phyloP scores from a whole-genome alignment of 2,888 invertebrate species.

The Podabrus alpinus region DNA sequence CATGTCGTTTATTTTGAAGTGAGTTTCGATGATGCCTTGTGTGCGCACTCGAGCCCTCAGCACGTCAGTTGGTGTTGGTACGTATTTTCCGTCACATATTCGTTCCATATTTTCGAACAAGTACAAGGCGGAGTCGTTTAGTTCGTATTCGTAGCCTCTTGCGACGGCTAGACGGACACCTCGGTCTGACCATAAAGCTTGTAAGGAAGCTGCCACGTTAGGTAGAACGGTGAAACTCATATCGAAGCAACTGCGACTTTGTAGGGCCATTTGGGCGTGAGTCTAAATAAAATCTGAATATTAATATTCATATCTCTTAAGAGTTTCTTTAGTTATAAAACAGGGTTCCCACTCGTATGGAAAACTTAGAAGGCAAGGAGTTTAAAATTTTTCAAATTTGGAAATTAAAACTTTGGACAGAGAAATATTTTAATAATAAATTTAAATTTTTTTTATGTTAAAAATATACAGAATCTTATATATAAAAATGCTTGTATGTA shows the following conservation, averaged over 20 bases:
- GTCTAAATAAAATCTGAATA: slow-evolving; percentile 42
- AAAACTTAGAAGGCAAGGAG: too few relatives aligned
- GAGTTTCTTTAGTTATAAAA: too few relatives aligned
- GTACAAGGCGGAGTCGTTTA: slow-evolving; percentile 69
- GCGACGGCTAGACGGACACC: slow-evolving; percentile 66
- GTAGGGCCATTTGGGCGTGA: slow-evolving; percentile 59
- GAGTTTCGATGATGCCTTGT: slow-evolving; percentile 69
- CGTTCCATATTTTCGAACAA: slow-evolving; percentile 71
- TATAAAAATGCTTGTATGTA: too few relatives aligned
- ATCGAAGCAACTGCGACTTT: slow-evolving; percentile 60
- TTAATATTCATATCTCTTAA: too few relatives aligned
- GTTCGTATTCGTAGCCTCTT: slow-evolving; percentile 69
- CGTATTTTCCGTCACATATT: slow-evolving; percentile 65
- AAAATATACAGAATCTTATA: too few relatives aligned
- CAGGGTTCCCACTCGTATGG: too few relatives aligned
- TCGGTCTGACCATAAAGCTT: slow-evolving; percentile 65
- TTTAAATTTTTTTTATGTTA: too few relatives aligned
- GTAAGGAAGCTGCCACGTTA: slow-evolving; percentile 59
- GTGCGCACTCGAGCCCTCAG: slow-evolving; percentile 66
- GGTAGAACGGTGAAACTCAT: slow-evolving; percentile 61
- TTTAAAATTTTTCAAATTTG: too few relatives aligned
- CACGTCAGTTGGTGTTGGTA: slow-evolving; percentile 67
- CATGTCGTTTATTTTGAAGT: slow-evolving; percentile 65
- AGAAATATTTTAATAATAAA: too few relatives aligned
- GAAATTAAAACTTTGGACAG: too few relatives aligned